These are phyloP conservation scores for Sympetrum striolatum DNA, from an alignment of 2,888 invertebrate species.

Conservation along the genomic window DNA sequence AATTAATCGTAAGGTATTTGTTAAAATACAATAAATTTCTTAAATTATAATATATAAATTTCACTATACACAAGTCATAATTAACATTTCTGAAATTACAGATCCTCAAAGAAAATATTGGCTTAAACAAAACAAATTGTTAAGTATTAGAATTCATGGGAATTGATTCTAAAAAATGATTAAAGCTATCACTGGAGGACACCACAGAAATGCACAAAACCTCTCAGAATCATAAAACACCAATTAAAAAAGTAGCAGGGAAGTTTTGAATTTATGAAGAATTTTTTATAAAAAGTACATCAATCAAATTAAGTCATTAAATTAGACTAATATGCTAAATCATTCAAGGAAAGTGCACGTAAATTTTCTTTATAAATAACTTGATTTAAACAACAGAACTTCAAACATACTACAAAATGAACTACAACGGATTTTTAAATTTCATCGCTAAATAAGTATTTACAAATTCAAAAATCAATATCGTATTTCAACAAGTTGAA, in stretches of 20 bases:
- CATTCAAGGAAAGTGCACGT: not conserved
- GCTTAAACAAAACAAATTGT: not conserved
- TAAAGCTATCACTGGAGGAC: slow-evolving; percentile 13
- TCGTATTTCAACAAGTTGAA: not conserved
- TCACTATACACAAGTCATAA: not conserved
- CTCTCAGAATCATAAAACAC: slow-evolving; percentile 2
- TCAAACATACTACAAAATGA: slow-evolving; percentile 17
- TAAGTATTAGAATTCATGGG: not conserved
- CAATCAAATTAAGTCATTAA: not conserved
- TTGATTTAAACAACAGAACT: not conserved
- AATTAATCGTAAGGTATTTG: slow-evolving; percentile 8
- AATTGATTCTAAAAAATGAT: not conserved
- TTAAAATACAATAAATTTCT: slow-evolving; percentile 28
- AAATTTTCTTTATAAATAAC: not conserved
- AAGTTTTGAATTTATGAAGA: not conserved
- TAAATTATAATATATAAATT: slow-evolving; percentile 32
- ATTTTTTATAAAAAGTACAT: not conserved
- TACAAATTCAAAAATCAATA: slow-evolving; percentile 17
- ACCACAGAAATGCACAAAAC: not conserved
- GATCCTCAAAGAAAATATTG: not conserved
- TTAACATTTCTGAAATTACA: not conserved
- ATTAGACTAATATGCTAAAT: not conserved
- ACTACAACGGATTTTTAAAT: not conserved
- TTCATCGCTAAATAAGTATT: slow-evolving; percentile 8
- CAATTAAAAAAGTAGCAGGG: not conserved